Evolutionary conservation across 2,113 vertebrate genomes (phyloP).

Genomic region (Alces alces): DNA sequence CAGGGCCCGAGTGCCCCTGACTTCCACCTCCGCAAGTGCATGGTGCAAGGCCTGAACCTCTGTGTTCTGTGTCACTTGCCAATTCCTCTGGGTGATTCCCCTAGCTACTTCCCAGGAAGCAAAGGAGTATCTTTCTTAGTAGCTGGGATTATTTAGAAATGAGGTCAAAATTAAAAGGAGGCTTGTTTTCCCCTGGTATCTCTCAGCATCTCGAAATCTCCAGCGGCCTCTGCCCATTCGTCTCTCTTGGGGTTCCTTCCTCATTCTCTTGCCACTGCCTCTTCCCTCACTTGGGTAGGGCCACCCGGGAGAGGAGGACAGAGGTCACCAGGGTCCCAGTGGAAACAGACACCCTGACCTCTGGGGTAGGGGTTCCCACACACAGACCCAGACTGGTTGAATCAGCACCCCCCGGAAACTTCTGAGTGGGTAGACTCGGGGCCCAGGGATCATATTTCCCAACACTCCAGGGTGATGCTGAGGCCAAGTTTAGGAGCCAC

Average conservation of each 20-base stretch:
- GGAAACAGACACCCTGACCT: not conserved
- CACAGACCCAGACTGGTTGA: not conserved
- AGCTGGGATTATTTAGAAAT: not conserved
- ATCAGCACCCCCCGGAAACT: not conserved
- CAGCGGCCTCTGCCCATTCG: not conserved
- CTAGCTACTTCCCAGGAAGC: not conserved
- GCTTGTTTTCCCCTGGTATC: not conserved
- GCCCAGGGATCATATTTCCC: not conserved
- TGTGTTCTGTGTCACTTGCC: not conserved
- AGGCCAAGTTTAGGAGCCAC: not conserved
- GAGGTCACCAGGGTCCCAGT: not conserved
- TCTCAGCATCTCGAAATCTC: not conserved
- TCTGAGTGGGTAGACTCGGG: not conserved
- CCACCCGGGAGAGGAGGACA: not conserved
- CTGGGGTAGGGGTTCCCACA: not conserved
- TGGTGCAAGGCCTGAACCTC: not conserved
- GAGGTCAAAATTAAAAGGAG: not conserved
- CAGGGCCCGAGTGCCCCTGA: rapidly evolving
- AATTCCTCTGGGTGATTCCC: not conserved
- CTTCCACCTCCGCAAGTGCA: not conserved
- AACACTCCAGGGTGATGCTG: not conserved
- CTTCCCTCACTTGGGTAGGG: not conserved
- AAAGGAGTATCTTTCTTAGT: not conserved
- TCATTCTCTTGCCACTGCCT: not conserved
- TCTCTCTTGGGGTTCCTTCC: not conserved